A percentile compares a stretch with the other conserved stretches of the same genome.
Evolutionary conservation across 2,888 invertebrate species (phyloP).

Genomic region (Trimorus sp.): DNA sequence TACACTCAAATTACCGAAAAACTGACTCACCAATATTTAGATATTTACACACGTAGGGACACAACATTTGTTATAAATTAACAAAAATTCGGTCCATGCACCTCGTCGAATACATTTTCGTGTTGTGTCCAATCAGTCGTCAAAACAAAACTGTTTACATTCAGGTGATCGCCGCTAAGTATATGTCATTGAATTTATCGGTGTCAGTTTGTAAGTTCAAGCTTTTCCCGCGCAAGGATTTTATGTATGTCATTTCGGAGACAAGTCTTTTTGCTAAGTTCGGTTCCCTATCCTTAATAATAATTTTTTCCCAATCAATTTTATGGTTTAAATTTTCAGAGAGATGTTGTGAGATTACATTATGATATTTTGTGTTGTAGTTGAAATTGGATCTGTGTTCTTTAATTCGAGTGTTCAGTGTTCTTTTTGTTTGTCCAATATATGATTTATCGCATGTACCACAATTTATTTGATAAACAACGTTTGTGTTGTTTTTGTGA

Average conservation of each 20-base stretch:
- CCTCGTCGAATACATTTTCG: too few species aligned
- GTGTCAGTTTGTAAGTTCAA: neutral
- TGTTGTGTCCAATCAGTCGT: too few species aligned
- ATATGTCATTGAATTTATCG: too few species aligned
- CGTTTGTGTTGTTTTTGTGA: neutral
- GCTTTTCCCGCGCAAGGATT: neutral
- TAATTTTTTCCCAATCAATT: neutral
- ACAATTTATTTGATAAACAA: neutral
- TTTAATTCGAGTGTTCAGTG: neutral
- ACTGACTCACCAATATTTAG: too few species aligned
- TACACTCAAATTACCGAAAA: too few species aligned
- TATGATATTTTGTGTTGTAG: neutral
- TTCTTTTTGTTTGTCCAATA: slow-evolving; percentile 2
- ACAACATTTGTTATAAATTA: too few species aligned
- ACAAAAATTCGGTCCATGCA: too few species aligned
- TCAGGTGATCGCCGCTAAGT: too few species aligned
- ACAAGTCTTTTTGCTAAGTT: neutral
- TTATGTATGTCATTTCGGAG: neutral
- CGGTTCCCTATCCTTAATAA: neutral
- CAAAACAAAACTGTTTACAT: too few species aligned
- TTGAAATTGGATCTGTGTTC: slow-evolving; percentile 1
- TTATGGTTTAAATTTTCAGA: neutral
- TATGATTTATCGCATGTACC: neutral
- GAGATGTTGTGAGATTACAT: neutral
- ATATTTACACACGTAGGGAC: too few species aligned